A percentile compares a stretch with the other conserved stretches of the same genome.
Evolutionary conservation across 2,888 invertebrate genomes (phyloP).

Genomic region (Drosophila nigricruria): DNA sequence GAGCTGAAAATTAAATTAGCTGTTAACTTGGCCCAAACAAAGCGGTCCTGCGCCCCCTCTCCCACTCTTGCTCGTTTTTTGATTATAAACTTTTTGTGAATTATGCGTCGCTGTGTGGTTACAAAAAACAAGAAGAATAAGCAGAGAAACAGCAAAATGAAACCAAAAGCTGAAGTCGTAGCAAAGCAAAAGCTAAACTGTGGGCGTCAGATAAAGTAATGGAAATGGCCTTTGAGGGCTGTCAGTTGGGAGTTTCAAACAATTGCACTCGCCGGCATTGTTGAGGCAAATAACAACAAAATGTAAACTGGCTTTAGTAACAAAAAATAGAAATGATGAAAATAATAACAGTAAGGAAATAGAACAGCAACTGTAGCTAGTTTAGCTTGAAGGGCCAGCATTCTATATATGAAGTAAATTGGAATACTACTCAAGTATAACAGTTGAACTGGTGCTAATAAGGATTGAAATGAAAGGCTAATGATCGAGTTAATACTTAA

Average conservation of each 20-base stretch:
- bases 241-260: slow-evolving; percentile 33
- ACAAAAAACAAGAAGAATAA: slow-evolving; percentile 18
- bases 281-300: slow-evolving; percentile 54
- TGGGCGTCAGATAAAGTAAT: slow-evolving; percentile 58
- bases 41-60: neutral
- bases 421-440: neutral
- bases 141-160: slow-evolving; percentile 1
- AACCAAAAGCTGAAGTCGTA: slow-evolving; percentile 23
- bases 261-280: slow-evolving; percentile 71
- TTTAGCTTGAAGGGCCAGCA: neutral
- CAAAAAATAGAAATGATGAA: slow-evolving; percentile 1
- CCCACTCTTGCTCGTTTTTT: slow-evolving; percentile 11
- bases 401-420: neutral
- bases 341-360: slow-evolving; percentile 24
- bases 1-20: slow-evolving; percentile 64
- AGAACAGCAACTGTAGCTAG: neutral
- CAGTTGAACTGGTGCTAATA: neutral
- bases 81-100: slow-evolving; percentile 63
- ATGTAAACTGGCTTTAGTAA: slow-evolving; percentile 18
- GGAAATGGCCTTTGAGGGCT: slow-evolving; percentile 18
- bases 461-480: neutral
- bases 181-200: slow-evolving; percentile 39
- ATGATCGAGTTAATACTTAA: neutral
- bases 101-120: slow-evolving; percentile 47
- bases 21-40: slow-evolving; percentile 38